Evolutionary conservation across 23 tunicate species (phyloP).

Genomic region (Oikopleura albicans): DNA sequence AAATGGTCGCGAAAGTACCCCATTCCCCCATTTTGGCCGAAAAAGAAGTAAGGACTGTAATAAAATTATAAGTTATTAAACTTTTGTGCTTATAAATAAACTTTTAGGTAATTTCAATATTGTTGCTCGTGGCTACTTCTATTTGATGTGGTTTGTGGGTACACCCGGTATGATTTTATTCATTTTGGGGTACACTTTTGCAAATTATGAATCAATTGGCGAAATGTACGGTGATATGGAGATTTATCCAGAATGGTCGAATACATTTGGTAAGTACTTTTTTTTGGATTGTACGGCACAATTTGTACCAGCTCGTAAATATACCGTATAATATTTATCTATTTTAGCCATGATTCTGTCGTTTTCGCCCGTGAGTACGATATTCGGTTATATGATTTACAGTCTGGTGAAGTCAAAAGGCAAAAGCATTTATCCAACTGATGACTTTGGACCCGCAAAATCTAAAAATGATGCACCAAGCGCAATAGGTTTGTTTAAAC

Average conservation of each 20-base stretch:
- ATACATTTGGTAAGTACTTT: background rate
- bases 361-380: background rate
- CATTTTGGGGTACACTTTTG: background rate
- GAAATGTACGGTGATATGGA: background rate
- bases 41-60: too few relatives aligned
- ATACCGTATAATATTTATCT: too few relatives aligned
- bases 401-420: background rate
- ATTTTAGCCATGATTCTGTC: constrained; percentile 11
- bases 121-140: background rate
- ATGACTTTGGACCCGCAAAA: background rate
- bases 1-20: background rate
- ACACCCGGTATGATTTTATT: background rate
- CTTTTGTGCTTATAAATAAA: background rate
- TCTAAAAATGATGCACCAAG: background rate
- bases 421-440: background rate
- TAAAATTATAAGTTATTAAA: too few relatives aligned
- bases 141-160: background rate
- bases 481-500: too few relatives aligned
- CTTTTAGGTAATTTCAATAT: background rate
- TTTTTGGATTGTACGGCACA: too few relatives aligned
- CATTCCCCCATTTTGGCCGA: background rate
- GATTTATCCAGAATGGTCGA: background rate
- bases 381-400: background rate
- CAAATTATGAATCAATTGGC: background rate
- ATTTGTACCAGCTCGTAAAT: too few relatives aligned